phyloP scores from a whole-genome alignment of 2,113 vertebrate genomes.

The Datnioides undecimradiatus region DNA sequence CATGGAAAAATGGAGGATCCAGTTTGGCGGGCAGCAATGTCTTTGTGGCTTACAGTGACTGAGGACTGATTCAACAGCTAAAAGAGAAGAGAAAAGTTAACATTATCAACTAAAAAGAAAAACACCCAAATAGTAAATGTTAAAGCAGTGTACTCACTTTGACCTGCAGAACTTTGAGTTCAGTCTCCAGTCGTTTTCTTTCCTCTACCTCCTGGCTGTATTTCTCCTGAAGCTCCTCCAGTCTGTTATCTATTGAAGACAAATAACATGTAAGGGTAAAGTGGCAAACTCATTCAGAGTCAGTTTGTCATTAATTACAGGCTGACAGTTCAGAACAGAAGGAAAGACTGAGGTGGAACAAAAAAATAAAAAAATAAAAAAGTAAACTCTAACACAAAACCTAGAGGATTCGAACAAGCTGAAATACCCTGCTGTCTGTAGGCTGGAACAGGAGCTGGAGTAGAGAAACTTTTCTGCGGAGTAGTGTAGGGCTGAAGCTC shows the following conservation, averaged over 20 bases:
- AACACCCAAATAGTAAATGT: constrained; percentile 26
- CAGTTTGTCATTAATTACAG: neutral
- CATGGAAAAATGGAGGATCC: constrained; percentile 94
- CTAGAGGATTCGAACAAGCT: neutral
- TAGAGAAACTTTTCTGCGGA: constrained; percentile 84
- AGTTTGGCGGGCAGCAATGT: constrained; percentile 90
- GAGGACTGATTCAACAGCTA: constrained; percentile 81
- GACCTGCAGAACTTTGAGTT: constrained; percentile 86
- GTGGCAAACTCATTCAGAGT: neutral
- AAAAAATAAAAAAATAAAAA: no score
- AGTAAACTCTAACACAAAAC: neutral
- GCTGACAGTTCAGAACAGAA: neutral
- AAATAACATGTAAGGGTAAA: constrained; percentile 28
- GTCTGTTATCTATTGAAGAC: constrained; percentile 81
- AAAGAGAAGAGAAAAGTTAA: constrained; percentile 24
- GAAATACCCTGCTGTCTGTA: constrained; percentile 85
- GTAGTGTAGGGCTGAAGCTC: constrained; percentile 83
- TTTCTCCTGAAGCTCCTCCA: constrained; percentile 91
- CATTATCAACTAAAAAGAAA: neutral
- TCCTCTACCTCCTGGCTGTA: constrained; percentile 90
- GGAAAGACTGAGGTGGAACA: neutral
- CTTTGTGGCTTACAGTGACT: constrained; percentile 84
- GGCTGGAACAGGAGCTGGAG: constrained; percentile 77
- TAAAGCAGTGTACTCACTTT: constrained; percentile 83
- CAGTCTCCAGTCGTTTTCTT: constrained; percentile 88